Conservation (phyloP, 2,113 vertebrate species). For the Steatornis caripensis region DNA sequence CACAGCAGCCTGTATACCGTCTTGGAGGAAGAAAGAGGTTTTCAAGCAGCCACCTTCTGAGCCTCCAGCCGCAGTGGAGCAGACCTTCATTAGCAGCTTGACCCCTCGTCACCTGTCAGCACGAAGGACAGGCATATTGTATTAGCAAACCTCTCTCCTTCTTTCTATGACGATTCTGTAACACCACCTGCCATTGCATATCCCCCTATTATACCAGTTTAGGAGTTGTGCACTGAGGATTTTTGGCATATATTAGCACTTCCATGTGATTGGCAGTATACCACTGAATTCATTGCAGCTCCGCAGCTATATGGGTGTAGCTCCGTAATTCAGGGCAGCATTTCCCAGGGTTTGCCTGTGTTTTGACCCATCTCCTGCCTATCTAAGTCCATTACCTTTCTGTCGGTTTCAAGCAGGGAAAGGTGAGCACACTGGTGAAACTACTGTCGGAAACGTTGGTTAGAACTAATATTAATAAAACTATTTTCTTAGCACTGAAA, state of each 20-base stretch:
- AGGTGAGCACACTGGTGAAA: not conserved
- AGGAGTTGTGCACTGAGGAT: slow-evolving; percentile 51
- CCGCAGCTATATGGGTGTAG: not conserved
- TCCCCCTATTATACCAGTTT: slow-evolving; percentile 55
- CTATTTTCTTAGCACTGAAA: not conserved
- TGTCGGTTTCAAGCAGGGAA: not conserved
- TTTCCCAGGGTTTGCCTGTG: not conserved
- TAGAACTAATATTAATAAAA: not conserved
- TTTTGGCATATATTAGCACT: slow-evolving; percentile 65
- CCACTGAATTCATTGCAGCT: slow-evolving; percentile 41
- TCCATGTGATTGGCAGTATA: slow-evolving; percentile 51
- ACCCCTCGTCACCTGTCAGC: slow-evolving; percentile 51
- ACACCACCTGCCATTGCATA: slow-evolving; percentile 62
- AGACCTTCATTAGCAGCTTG: slow-evolving; percentile 65
- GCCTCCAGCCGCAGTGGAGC: not conserved
- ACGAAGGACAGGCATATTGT: not conserved
- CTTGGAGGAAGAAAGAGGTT: slow-evolving; percentile 24
- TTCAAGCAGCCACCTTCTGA: slow-evolving; percentile 26
- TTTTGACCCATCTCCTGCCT: not conserved
- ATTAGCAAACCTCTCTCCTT: slow-evolving; percentile 36
- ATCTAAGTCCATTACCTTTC: not conserved
- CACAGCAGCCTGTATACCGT: not conserved
- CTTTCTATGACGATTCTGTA: slow-evolving; percentile 4
- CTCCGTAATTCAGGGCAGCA: not conserved
- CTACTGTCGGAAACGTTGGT: not conserved